These are phyloP conservation scores for Caranx melampygus DNA, from an alignment of 2,113 vertebrate genomes.

Conservation along the genomic window DNA sequence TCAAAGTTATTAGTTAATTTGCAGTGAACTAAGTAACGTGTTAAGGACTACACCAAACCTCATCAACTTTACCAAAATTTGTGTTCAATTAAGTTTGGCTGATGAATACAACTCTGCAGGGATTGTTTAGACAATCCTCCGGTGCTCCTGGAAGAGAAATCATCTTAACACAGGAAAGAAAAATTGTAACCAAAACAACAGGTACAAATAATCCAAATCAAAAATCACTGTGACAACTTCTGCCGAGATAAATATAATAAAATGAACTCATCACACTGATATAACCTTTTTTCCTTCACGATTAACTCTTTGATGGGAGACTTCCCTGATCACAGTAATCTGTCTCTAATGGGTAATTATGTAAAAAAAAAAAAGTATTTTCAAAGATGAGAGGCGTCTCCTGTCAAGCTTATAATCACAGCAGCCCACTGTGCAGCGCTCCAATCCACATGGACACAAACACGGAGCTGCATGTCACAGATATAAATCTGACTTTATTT, in stretches of 20 bases:
- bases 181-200: too few relatives aligned
- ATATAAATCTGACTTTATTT: neutral
- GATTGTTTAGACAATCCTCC: too few relatives aligned
- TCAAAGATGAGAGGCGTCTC: constrained; percentile 39
- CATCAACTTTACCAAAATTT: too few relatives aligned
- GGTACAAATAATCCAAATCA: neutral
- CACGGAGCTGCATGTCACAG: constrained; percentile 17
- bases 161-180: too few relatives aligned
- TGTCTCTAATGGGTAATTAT: constrained; percentile 12
- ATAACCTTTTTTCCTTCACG: neutral
- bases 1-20: too few relatives aligned
- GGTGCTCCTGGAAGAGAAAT: too few relatives aligned
- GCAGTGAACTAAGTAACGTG: too few relatives aligned
- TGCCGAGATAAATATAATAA: neutral
- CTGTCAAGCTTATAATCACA: constrained; percentile 35
- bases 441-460: constrained; percentile 6
- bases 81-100: too few relatives aligned
- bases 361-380: neutral
- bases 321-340: constrained; percentile 8
- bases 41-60: too few relatives aligned
- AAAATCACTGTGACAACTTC: neutral
- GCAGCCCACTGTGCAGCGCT: constrained; percentile 2
- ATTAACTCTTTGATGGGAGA: constrained; percentile 12
- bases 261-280: neutral
- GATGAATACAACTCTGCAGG: too few relatives aligned